Evolutionary conservation across 30 jellyfish, hydroid and myxozoan genomes (phyloP), one percentile per base, ranked within the genome.

Genomic region (Mastigias papua): DNA sequence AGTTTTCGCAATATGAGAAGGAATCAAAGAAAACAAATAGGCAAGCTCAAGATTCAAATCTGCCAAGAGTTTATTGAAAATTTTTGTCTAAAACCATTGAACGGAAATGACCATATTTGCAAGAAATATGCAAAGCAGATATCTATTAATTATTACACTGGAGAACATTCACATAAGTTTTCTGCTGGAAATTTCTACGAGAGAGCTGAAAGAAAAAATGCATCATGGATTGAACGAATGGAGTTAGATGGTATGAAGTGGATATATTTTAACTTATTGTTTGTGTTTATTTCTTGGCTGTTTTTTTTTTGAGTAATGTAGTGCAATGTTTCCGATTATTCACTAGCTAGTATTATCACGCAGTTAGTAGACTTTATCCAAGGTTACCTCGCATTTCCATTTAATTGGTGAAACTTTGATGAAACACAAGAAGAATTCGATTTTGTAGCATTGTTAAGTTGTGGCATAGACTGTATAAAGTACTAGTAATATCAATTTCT

Each of bases 101-200:
- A 65, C 7, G 16, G 34, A 21, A n/a, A 69, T 1, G 73, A 76
- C 32, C 75, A 65, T 25, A 72, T 87, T 16, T 10, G 81, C 23
- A 27, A 9, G 11, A n/a, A 48, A 15, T 26, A 31, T 6, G 27
- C 34, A 23, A 33, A 66, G 13, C 54, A 61, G 28, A 48, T 6
- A 35, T 67, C 73, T 0, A 63, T 65, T 8, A 23, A 20, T 28
- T 42, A 28, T 34, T 60, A 73, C 21, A 62, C 88, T 30, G 73
- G 46, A 61, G 88, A 73, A 48, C 94, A 85, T 30, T 70, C 82
- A 35, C 94, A 73, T 62, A 85, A 73, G 22, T 63, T 85, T 48
- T 27, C 34, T 16, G 27, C 74, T 85, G 94, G 94, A 5, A 85
- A 85, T 75, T 85, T 85, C 83, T 85, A 85, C 31, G 88, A 85